Conservation (phyloP, 2,797 vertebrate genomes). For the Diceros bicornis region DNA sequence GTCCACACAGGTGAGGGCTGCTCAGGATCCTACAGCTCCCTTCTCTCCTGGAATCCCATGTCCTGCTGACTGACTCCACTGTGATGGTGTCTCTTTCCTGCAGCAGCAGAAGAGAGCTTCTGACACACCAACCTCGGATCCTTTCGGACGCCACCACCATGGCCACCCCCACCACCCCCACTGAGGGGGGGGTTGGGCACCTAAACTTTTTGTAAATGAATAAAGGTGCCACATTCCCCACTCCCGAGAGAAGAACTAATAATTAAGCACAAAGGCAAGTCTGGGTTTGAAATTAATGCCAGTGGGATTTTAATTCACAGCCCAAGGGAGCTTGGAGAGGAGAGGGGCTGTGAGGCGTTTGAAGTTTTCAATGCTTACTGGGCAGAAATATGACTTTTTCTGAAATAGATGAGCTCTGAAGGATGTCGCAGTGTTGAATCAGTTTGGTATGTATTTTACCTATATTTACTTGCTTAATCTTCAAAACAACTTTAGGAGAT, state of each 20-base stretch:
- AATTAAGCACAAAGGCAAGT: conserved; percentile 69
- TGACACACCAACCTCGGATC: too few species aligned
- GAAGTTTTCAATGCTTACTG: conserved; percentile 6
- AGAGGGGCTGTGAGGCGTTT: background rate
- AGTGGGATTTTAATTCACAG: conserved; percentile 41
- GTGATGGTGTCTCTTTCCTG: background rate
- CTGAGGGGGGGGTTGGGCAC: background rate
- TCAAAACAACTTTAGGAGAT: background rate
- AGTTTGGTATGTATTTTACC: conserved; percentile 26
- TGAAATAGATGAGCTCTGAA: conserved; percentile 52
- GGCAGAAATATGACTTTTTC: conserved; percentile 28
- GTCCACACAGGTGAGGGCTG: background rate
- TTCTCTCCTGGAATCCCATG: background rate
- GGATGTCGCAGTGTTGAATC: background rate
- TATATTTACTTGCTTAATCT: conserved; percentile 16
- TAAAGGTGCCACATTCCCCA: background rate
- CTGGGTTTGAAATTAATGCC: conserved; percentile 73
- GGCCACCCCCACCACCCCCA: background rate
- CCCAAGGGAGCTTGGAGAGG: background rate
- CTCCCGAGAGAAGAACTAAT: conserved; percentile 14
- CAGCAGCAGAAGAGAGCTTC: background rate
- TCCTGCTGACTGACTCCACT: background rate
- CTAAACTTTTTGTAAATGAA: background rate
- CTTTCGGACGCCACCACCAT: background rate
- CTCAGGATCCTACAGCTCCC: background rate